Evolutionary conservation across 2,797 vertebrate species (phyloP).

Genomic region (Trichosurus vulpecula): DNA sequence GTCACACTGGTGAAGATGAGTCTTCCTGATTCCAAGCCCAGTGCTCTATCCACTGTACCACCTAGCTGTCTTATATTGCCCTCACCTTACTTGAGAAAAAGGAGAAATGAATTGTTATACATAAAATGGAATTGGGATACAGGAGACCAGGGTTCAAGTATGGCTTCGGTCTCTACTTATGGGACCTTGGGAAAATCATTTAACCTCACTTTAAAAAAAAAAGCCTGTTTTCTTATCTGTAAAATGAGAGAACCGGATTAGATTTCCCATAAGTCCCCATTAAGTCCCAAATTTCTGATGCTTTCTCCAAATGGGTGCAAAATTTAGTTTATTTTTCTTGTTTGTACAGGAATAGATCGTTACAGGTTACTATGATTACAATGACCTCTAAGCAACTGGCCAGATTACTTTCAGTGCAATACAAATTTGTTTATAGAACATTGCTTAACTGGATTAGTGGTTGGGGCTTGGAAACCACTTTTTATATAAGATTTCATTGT

Average conservation of each 20-base stretch:
- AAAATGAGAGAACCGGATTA: neutral
- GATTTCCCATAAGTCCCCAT: neutral
- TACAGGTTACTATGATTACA: neutral
- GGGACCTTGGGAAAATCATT: neutral
- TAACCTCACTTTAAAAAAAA: neutral
- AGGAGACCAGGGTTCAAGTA: neutral
- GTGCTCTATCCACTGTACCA: neutral
- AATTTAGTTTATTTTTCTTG: neutral
- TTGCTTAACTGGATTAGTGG: neutral
- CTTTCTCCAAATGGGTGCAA: neutral
- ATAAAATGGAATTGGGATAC: neutral
- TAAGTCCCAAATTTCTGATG: neutral
- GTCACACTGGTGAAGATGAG: neutral
- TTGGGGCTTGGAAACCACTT: neutral
- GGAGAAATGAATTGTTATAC: neutral
- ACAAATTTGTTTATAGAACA: neutral
- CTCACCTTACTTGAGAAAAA: neutral
- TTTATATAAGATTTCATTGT: neutral
- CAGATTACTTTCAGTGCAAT: neutral
- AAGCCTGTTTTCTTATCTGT: neutral
- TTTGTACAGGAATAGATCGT: slow-evolving; percentile 8
- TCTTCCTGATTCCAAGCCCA: neutral
- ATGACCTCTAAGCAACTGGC: neutral
- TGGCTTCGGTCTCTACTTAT: neutral
- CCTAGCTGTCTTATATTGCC: neutral